These are phyloP conservation scores for Syngnathus typhle DNA, from an alignment of 2,113 vertebrate species.

Conservation along the genomic window DNA sequence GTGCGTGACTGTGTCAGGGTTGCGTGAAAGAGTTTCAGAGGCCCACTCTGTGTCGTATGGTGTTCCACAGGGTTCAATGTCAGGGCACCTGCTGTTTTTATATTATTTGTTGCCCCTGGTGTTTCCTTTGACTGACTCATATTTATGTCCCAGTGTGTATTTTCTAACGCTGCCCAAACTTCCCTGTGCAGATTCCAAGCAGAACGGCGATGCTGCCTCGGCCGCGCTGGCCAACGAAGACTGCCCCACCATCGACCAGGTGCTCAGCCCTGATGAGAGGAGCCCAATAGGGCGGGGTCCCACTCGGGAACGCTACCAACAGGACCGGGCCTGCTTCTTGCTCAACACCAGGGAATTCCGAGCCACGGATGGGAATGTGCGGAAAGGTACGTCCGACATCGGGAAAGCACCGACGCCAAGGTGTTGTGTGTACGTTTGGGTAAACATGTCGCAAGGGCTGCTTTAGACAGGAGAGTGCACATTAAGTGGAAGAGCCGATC, in stretches of 20 bases:
- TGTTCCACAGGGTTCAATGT: no score
- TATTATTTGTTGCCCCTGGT: no score
- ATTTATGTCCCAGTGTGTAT: no score
- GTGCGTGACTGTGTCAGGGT: neutral
- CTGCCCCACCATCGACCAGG: constrained; percentile 90
- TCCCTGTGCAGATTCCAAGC: constrained; percentile 72
- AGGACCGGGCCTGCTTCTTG: constrained; percentile 89
- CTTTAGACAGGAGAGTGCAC: constrained; percentile 18
- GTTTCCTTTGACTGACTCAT: no score
- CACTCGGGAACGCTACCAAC: constrained; percentile 80
- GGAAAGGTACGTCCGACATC: constrained; percentile 78
- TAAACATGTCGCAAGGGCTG: constrained; percentile 8
- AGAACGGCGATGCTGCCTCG: constrained; percentile 85
- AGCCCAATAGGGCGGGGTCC: constrained; percentile 76
- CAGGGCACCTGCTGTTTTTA: no score
- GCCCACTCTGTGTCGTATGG: no score
- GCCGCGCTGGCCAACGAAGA: constrained; percentile 87
- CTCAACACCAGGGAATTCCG: constrained; percentile 86
- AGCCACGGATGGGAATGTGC: constrained; percentile 84
- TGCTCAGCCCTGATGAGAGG: constrained; percentile 84
- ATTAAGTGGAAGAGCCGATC: constrained; percentile 5
- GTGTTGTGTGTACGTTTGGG: constrained; percentile 34
- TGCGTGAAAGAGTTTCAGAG: neutral
- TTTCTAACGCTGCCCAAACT: no score
- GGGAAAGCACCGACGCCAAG: constrained; percentile 36